A percentile compares a stretch with the other conserved stretches of the same genome.
phyloP scores from a whole-genome alignment of 2,797 vertebrate genomes.

The Schizothorax lantsangensis region DNA sequence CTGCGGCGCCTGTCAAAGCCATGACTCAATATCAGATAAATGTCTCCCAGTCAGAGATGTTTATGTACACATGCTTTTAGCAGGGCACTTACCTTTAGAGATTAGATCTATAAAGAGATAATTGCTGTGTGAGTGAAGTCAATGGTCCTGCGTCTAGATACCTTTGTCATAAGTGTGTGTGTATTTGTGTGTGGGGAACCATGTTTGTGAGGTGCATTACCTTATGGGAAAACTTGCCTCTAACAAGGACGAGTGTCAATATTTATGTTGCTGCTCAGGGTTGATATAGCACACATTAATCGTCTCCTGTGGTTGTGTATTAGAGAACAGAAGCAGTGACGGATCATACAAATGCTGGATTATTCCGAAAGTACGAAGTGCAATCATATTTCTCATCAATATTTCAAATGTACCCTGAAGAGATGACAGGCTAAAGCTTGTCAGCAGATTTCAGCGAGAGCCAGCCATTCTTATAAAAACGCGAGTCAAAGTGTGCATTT shows the following conservation, averaged over 20 bases:
- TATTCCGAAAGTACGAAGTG: neutral
- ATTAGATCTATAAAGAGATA: constrained; percentile 79
- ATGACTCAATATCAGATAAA: constrained; percentile 57
- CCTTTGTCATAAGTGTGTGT: constrained; percentile 74
- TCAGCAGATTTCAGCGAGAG: neutral
- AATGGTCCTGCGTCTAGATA: constrained; percentile 71
- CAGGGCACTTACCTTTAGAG: constrained; percentile 78
- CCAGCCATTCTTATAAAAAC: neutral
- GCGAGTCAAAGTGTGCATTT: neutral
- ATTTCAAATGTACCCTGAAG: neutral
- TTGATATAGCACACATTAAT: constrained; percentile 64
- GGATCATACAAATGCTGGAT: neutral
- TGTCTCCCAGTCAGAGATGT: constrained; percentile 71
- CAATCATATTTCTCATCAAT: neutral
- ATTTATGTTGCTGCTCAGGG: constrained; percentile 74
- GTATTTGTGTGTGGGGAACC: neutral
- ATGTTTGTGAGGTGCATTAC: constrained; percentile 51
- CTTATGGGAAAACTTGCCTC: constrained; percentile 74
- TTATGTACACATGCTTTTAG: constrained; percentile 85
- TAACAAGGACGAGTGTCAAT: constrained; percentile 75
- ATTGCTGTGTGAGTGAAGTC: constrained; percentile 78
- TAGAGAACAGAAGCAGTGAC: constrained; percentile 2
- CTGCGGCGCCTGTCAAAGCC: constrained; percentile 45
- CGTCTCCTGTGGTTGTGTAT: constrained; percentile 42
- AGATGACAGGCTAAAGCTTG: neutral